Percentiles rank a stretch among this genome's conserved stretches.
Evolutionary conservation across 2,797 vertebrate genomes (phyloP).

Genomic region (Schizopygopsis pylzovi): DNA sequence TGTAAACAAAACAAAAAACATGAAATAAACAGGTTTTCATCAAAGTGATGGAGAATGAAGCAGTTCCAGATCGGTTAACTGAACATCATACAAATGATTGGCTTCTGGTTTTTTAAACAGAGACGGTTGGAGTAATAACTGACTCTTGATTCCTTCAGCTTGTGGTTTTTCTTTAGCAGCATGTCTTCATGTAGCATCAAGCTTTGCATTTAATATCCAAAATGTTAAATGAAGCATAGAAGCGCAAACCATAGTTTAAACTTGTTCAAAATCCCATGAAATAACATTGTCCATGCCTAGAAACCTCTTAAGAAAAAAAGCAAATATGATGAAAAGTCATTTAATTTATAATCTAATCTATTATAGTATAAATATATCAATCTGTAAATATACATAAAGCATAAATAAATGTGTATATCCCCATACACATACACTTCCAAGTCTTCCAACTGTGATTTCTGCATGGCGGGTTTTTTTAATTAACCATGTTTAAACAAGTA

Average conservation of each 20-base stretch:
- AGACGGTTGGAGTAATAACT: not conserved
- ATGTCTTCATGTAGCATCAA: slow-evolving; percentile 1
- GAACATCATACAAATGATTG: not conserved
- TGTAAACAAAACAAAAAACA: not conserved
- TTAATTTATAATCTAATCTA: too few species aligned
- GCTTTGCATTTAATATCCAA: not conserved
- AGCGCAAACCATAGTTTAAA: slow-evolving; percentile 24
- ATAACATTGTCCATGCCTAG: slow-evolving; percentile 3
- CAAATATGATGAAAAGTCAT: too few species aligned
- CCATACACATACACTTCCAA: not conserved
- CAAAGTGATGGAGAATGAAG: not conserved
- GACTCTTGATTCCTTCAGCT: not conserved
- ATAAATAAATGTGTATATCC: not conserved
- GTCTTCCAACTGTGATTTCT: slow-evolving; percentile 1
- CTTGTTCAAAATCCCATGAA: slow-evolving; percentile 17
- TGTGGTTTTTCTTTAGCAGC: not conserved
- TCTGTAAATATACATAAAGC: not conserved
- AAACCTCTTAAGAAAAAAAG: not conserved
- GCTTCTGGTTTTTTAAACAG: not conserved
- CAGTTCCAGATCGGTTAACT: not conserved
- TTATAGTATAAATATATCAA: not conserved
- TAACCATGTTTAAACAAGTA: slow-evolving; percentile 44
- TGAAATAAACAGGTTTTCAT: not conserved
- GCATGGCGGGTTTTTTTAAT: slow-evolving; percentile 8
- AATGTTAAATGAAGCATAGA: slow-evolving; percentile 28